phyloP scores from a whole-genome alignment of 2,888 invertebrate species.

The Horisme vitalbata region DNA sequence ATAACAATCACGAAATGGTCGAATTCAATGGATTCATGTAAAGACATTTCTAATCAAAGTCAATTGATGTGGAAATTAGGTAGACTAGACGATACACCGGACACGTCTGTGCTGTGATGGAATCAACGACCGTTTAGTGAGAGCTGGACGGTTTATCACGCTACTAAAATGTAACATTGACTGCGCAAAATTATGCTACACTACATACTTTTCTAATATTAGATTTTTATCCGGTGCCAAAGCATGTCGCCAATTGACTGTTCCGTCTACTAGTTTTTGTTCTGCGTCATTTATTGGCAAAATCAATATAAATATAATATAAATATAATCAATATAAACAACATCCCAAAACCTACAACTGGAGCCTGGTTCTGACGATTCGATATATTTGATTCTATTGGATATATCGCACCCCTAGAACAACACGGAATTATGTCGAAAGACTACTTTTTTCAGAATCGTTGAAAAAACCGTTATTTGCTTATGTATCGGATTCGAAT shows the following conservation, averaged over 20 bases:
- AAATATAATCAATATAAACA: slow-evolving; percentile 18
- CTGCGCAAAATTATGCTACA: slow-evolving; percentile 49
- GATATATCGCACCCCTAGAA: no score
- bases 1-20: slow-evolving; percentile 26
- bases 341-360: slow-evolving; percentile 23
- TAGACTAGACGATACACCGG: no score
- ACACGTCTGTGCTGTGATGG: slow-evolving; percentile 39
- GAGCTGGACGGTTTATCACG: slow-evolving; percentile 47
- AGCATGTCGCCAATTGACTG: slow-evolving; percentile 47
- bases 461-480: no score
- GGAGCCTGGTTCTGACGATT: slow-evolving; percentile 26
- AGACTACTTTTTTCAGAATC: no score
- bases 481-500: no score
- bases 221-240: slow-evolving; percentile 58
- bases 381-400: no score
- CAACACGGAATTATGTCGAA: no score
- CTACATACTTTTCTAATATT: slow-evolving; percentile 55
- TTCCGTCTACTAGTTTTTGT: slow-evolving; percentile 27
- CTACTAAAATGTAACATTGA: slow-evolving; percentile 47
- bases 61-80: slow-evolving; percentile 21
- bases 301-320: no score
- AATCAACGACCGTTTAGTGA: slow-evolving; percentile 51
- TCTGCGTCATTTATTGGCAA: slow-evolving; percentile 31
- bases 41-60: slow-evolving; percentile 21
- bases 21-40: slow-evolving; percentile 21